These are phyloP conservation scores for Drosophila bocqueti DNA, from an alignment of 1,140 invertebrate species.

Conservation along the genomic window DNA sequence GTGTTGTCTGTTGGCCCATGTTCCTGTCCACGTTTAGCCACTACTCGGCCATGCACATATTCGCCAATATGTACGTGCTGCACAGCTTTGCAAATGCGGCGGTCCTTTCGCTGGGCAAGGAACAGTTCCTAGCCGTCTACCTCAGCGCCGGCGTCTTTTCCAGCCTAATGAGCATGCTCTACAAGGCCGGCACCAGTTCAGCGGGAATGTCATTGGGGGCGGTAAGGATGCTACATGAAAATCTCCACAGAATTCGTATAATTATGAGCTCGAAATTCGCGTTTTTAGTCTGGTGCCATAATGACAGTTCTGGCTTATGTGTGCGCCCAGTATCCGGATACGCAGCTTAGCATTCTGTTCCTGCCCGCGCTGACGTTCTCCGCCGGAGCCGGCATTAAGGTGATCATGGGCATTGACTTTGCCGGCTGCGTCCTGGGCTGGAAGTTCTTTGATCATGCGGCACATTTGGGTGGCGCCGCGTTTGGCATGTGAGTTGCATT, in stretches of 20 bases:
- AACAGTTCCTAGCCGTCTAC: constrained; percentile 97
- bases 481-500: constrained; percentile 92
- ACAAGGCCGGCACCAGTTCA: constrained; percentile 89
- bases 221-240: constrained; percentile 87
- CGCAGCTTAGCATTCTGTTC: constrained; percentile 94
- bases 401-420: constrained; percentile 92
- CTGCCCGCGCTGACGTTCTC: constrained; percentile 95
- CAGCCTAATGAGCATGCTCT: constrained; percentile 93
- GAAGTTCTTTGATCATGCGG: constrained; percentile 98
- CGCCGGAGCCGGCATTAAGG: constrained; percentile 93
- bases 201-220: constrained; percentile 94
- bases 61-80: constrained; percentile 98
- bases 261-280: constrained; percentile 54
- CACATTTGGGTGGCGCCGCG: constrained; percentile 96
- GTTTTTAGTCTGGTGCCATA: constrained; percentile 95
- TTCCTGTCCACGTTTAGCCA: constrained; percentile 97
- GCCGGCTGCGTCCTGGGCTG: constrained; percentile 94
- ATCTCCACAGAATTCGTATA: not conserved
- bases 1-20: constrained; percentile 93
- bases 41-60: constrained; percentile 93
- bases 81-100: constrained; percentile 91
- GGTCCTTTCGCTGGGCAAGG: constrained; percentile 92
- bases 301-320: constrained; percentile 95
- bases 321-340: constrained; percentile 94
- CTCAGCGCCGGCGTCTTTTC: constrained; percentile 94